These are phyloP conservation scores for Manis pentadactyla DNA, from an alignment of 2,797 vertebrate genomes.

Conservation along the genomic window DNA sequence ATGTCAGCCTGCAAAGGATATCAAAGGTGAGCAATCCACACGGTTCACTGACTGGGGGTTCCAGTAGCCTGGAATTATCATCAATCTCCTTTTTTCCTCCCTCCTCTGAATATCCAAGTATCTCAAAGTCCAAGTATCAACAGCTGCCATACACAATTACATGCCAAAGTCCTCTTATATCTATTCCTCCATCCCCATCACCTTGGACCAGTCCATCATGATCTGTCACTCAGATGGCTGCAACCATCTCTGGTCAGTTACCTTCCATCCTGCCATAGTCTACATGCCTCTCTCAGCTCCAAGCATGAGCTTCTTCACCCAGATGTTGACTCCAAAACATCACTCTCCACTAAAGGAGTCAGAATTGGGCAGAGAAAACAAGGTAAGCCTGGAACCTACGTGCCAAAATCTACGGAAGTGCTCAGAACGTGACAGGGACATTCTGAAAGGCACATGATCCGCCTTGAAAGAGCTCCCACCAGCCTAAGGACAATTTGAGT, in stretches of 20 bases:
- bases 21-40: not conserved
- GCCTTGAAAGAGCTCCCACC: not conserved
- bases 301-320: not conserved
- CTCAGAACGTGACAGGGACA: not conserved
- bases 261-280: not conserved
- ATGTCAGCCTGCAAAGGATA: not conserved
- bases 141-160: not conserved
- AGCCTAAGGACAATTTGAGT: not conserved
- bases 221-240: not conserved
- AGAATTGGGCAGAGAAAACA: not conserved
- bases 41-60: not conserved
- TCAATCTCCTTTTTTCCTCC: not conserved
- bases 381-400: not conserved
- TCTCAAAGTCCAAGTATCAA: not conserved
- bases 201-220: not conserved
- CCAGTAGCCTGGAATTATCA: not conserved
- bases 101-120: not conserved
- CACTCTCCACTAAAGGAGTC: not conserved
- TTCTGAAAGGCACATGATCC: not conserved
- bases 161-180: not conserved
- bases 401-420: not conserved
- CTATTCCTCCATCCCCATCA: not conserved
- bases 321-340: not conserved
- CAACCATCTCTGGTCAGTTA: not conserved
- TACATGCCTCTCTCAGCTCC: not conserved